Conservation (phyloP, 2,797 vertebrate species). For the Adrianichthys oophorus region DNA sequence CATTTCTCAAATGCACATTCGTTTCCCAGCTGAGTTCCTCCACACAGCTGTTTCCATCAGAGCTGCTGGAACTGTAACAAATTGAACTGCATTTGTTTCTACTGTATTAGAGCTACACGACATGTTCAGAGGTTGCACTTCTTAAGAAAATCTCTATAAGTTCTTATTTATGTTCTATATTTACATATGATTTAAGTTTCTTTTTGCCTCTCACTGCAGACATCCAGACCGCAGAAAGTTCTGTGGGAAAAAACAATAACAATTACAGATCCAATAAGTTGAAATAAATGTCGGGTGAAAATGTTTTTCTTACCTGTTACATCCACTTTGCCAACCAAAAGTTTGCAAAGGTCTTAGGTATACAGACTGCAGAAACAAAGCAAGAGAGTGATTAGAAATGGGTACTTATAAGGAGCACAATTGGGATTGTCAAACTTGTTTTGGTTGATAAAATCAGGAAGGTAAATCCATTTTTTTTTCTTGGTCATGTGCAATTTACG, state of each 20-base stretch:
- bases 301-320: slow-evolving; percentile 45
- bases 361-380: slow-evolving; percentile 73
- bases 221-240: slow-evolving; percentile 39
- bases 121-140: slow-evolving; percentile 30
- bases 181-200: slow-evolving; percentile 34
- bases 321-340: slow-evolving; percentile 54
- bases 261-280: neutral
- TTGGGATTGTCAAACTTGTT: no score
- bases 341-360: slow-evolving; percentile 62
- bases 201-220: slow-evolving; percentile 29
- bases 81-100: slow-evolving; percentile 11
- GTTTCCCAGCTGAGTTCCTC: neutral
- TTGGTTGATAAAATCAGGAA: no score
- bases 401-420: no score
- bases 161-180: slow-evolving; percentile 56
- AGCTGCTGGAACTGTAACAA: slow-evolving; percentile 14
- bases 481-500: no score
- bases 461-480: no score
- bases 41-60: slow-evolving; percentile 3
- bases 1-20: slow-evolving; percentile 1
- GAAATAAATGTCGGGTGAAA: neutral
- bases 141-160: slow-evolving; percentile 52
- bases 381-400: neutral
- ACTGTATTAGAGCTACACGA: slow-evolving; percentile 13
- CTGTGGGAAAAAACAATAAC: slow-evolving; percentile 22